These are phyloP conservation scores for Microctonus hyperodae DNA, from an alignment of 2,888 invertebrate genomes.

Conservation along the genomic window DNA sequence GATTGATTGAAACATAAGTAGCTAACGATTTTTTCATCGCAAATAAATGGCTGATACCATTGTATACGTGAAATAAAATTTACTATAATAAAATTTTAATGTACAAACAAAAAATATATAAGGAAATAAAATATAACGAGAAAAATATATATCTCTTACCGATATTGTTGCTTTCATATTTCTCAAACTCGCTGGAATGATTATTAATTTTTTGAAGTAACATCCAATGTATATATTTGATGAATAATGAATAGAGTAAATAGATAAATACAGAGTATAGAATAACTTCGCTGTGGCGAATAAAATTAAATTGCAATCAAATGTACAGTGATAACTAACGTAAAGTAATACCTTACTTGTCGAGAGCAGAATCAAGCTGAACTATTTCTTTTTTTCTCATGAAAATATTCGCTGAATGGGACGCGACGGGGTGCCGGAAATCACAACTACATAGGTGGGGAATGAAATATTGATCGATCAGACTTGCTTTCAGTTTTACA, in stretches of 20 bases:
- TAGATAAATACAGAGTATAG: neutral
- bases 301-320: neutral
- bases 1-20: neutral
- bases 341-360: neutral
- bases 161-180: slow-evolving; percentile 28
- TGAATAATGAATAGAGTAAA: neutral
- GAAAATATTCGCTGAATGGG: slow-evolving; percentile 17
- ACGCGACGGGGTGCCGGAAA: slow-evolving; percentile 33
- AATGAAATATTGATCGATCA: slow-evolving; percentile 41
- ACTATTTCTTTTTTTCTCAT: neutral
- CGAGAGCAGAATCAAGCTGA: neutral
- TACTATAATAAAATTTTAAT: neutral
- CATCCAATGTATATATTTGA: neutral
- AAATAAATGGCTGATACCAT: neutral
- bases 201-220: neutral
- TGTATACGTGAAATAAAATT: neutral
- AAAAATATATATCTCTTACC: slow-evolving; percentile 15
- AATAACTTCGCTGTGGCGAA: neutral
- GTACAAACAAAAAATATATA: neutral
- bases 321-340: neutral
- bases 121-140: neutral
- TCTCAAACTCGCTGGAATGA: slow-evolving; percentile 10
- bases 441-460: slow-evolving; percentile 38
- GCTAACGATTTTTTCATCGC: neutral
- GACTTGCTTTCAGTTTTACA: slow-evolving; percentile 1